Conservation (phyloP, 2,113 vertebrate species). For the Danionella cerebrum region DNA sequence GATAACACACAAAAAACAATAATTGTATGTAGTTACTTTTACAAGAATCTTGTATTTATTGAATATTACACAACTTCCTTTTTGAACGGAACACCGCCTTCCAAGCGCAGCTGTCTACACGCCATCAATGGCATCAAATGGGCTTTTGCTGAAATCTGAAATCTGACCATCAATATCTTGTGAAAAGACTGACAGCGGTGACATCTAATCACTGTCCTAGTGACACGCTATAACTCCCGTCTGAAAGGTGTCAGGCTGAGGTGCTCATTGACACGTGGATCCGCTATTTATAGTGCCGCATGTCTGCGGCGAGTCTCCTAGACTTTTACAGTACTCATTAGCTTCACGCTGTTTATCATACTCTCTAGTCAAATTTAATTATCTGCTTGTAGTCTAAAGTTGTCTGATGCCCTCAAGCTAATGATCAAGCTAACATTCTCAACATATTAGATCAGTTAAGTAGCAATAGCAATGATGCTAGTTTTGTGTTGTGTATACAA, state of each 20-base stretch:
- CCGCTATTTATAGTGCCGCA: neutral
- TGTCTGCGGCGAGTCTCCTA: neutral
- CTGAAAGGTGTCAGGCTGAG: conserved; percentile 51
- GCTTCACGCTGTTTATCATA: conserved; percentile 14
- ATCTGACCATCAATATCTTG: conserved; percentile 76
- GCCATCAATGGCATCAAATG: conserved; percentile 58
- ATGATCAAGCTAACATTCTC: neutral
- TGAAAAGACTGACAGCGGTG: conserved; percentile 78
- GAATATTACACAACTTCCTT: neutral
- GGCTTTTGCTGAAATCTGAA: conserved; percentile 54
- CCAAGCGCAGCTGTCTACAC: conserved; percentile 61
- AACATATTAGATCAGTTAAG: neutral
- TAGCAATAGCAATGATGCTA: neutral
- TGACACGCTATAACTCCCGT: conserved; percentile 74
- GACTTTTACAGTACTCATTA: conserved; percentile 10
- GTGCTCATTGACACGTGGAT: neutral
- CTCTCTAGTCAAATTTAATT: conserved; percentile 1
- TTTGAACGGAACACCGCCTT: conserved; percentile 45
- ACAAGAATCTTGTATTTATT: no score
- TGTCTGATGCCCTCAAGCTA: neutral
- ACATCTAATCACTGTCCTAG: conserved; percentile 77
- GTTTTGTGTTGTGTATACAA: no score
- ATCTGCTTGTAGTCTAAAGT: neutral
- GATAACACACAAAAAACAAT: no score
- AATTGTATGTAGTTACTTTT: no score